Evolutionary conservation across 2,888 invertebrate genomes (phyloP).

Genomic region (Gymnosoma rotundatum): DNA sequence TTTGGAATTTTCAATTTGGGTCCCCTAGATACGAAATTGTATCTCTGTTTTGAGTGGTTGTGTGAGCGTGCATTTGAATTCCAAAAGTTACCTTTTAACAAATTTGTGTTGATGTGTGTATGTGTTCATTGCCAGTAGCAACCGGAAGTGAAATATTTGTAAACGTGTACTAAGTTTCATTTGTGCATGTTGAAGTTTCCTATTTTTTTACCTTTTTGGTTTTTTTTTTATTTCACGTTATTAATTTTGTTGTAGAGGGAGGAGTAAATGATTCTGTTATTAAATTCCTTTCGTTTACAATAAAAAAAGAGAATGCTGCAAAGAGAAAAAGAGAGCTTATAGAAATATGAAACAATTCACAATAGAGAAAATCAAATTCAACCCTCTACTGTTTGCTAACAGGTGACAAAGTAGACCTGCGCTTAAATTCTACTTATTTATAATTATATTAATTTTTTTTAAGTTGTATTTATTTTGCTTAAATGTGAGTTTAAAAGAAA

Average conservation of each 20-base stretch:
- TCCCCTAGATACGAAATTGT: slow-evolving; percentile 59
- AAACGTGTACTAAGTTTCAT: slow-evolving; percentile 30
- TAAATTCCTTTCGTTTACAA: slow-evolving; percentile 23
- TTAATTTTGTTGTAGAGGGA: slow-evolving; percentile 36
- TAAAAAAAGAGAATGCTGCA: slow-evolving; percentile 22
- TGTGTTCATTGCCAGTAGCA: slow-evolving; percentile 70
- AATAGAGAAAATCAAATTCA: slow-evolving; percentile 40
- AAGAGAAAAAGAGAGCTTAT: slow-evolving; percentile 22
- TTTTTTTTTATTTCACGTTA: slow-evolving; percentile 9
- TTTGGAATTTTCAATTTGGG: slow-evolving; percentile 66
- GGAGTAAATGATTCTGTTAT: slow-evolving; percentile 53
- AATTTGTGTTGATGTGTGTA: slow-evolving; percentile 7
- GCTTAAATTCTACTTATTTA: slow-evolving; percentile 12
- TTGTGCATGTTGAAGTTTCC: slow-evolving; percentile 23
- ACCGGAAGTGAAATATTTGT: slow-evolving; percentile 71
- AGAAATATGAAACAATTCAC: neutral
- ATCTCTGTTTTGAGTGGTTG: neutral
- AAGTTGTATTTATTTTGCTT: slow-evolving; percentile 5
- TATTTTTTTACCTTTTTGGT: slow-evolving; percentile 9
- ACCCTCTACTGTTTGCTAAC: slow-evolving; percentile 24
- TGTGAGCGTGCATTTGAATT: slow-evolving; percentile 25
- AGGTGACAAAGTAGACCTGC: slow-evolving; percentile 36
- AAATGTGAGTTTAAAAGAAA: neutral
- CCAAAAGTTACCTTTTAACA: slow-evolving; percentile 24
- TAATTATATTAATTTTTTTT: slow-evolving; percentile 8